Percentiles rank a stretch among this genome's conserved stretches.
Evolutionary conservation across 2,113 vertebrate genomes (phyloP).

Genomic region (Pipra filicauda): DNA sequence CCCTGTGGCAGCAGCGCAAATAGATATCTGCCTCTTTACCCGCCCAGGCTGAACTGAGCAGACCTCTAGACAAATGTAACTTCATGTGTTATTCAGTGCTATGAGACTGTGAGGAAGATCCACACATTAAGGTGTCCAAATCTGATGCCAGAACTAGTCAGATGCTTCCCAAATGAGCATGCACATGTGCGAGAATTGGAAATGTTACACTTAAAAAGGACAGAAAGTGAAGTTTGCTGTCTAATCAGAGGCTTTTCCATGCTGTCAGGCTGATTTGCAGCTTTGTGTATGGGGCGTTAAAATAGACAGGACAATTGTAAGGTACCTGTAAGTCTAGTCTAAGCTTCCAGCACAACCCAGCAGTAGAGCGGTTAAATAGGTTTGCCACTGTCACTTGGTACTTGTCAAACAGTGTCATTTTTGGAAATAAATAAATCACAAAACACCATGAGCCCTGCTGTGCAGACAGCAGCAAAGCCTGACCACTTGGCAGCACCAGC

Average conservation of each 20-base stretch:
- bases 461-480: conserved; percentile 10
- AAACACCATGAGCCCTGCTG: not conserved
- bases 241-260: conserved; percentile 11
- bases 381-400: not conserved
- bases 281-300: not conserved
- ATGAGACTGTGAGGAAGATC: conserved; percentile 32
- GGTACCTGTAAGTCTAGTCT: not conserved
- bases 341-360: not conserved
- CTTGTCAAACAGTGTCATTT: conserved; percentile 21
- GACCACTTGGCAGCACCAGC: conserved; percentile 5
- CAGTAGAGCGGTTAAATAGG: conserved; percentile 13
- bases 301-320: not conserved
- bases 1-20: not conserved
- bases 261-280: not conserved
- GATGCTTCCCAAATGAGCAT: conserved; percentile 57
- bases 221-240: conserved; percentile 49
- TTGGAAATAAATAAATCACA: conserved; percentile 35
- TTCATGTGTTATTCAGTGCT: conserved; percentile 54
- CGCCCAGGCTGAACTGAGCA: not conserved
- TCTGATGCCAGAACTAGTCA: conserved; percentile 53
- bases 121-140: conserved; percentile 48
- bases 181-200: conserved; percentile 50
- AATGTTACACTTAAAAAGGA: conserved; percentile 53
- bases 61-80: conserved; percentile 32
- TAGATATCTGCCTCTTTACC: not conserved